phyloP scores from a whole-genome alignment of 2,797 vertebrate species.

The Sebastes variabilis region DNA sequence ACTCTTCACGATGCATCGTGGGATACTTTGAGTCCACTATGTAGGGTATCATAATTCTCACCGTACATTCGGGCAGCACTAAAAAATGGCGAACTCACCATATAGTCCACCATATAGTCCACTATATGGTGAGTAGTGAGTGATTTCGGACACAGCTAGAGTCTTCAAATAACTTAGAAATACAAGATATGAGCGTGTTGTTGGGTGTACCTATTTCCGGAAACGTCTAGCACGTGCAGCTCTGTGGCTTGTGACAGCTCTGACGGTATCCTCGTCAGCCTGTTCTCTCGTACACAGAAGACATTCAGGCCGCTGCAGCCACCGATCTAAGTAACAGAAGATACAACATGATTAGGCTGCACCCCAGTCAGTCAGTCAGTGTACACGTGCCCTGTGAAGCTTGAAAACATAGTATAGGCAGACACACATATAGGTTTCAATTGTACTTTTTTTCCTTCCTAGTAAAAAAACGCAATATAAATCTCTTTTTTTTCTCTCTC shows the following conservation, averaged over 20 bases:
- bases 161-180: background rate
- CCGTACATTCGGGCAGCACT: too few species aligned
- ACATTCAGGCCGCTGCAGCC: constrained; percentile 94
- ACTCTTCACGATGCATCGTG: too few species aligned
- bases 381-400: background rate
- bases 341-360: constrained; percentile 16
- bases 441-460: background rate
- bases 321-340: constrained; percentile 86
- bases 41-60: too few species aligned
- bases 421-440: background rate
- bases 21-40: too few species aligned
- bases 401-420: background rate
- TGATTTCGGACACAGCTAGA: too few species aligned
- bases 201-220: constrained; percentile 90
- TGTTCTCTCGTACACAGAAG: constrained; percentile 95
- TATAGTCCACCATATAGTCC: too few species aligned
- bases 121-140: too few species aligned
- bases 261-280: constrained; percentile 89
- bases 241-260: constrained; percentile 95
- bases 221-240: constrained; percentile 95
- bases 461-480: background rate
- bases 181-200: background rate
- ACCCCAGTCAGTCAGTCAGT: background rate
- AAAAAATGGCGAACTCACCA: too few species aligned
- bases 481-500: background rate